These are phyloP conservation scores for Papilio glaucus DNA, from an alignment of 1,140 invertebrate species.

Conservation along the genomic window DNA sequence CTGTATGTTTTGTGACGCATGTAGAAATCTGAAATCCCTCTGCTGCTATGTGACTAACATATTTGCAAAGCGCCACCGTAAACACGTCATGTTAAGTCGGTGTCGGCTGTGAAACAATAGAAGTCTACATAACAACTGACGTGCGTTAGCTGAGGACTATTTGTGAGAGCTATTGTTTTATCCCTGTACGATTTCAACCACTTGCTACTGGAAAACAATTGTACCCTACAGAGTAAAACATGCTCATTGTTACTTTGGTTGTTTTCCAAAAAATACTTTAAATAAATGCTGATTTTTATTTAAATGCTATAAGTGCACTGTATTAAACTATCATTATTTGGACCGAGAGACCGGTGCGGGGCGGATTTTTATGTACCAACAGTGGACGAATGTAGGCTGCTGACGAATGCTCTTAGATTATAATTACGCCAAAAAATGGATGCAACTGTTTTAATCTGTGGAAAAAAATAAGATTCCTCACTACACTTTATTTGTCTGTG, in stretches of 20 bases:
- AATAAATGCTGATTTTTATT: too few species aligned
- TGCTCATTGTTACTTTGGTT: too few species aligned
- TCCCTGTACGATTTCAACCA: neutral
- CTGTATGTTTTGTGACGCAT: neutral
- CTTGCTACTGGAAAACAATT: slow-evolving; percentile 2
- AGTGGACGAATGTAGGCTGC: too few species aligned
- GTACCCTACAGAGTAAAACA: neutral
- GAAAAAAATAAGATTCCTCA: neutral
- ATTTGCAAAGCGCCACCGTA: slow-evolving; percentile 21
- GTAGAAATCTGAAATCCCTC: slow-evolving; percentile 12
- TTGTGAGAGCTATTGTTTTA: slow-evolving; percentile 17
- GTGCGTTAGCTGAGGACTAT: slow-evolving; percentile 21
- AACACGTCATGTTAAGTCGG: slow-evolving; percentile 26
- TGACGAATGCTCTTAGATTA: too few species aligned
- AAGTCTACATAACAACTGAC: slow-evolving; percentile 18
- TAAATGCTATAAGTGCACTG: too few species aligned
- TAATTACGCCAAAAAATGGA: too few species aligned
- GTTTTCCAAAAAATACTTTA: too few species aligned
- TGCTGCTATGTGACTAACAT: slow-evolving; percentile 11
- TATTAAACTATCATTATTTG: too few species aligned
- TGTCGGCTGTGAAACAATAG: slow-evolving; percentile 28
- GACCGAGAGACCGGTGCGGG: too few species aligned
- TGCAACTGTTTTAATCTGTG: neutral
- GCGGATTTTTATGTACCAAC: too few species aligned
- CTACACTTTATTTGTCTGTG: slow-evolving; percentile 21